Evolutionary conservation across 2,113 vertebrate species (phyloP), one percentile per base, ranked within the genome.

Genomic region (Coturnix japonica): DNA sequence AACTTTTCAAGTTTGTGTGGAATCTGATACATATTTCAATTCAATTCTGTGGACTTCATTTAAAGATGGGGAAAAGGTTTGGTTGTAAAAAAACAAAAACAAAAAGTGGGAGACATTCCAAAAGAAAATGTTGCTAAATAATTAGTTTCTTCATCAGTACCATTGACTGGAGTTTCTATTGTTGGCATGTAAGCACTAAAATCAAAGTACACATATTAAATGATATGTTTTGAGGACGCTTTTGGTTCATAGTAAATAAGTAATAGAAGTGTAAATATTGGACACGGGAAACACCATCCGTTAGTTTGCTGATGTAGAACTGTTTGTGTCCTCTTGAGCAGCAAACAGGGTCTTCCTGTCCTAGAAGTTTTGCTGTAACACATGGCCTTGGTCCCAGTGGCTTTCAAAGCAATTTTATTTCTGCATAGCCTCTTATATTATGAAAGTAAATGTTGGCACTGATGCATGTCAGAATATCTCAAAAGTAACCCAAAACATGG

Each of bases 321-420:
- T 39, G 19, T 69, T 89, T 67, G 44, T 54, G 44, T 54, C 20
- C 35, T 44, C 11, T 75, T 60, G 35, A 70, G 72, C 74, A 49
- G 49, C 26, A 82, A 53, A 71, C 17, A 60, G 67, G 28, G 33
- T 57, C 13, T 6, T 13, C 17, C 22, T 71, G 43, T 28, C 59
- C 44, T 47, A 69, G 26, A 31, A 78, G 9, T 66, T 91, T 87
- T 66, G 57, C 80, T 51, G 35, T 66, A 23, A 44, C 56, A 9
- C 70, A 60, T 65, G 63, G 30, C 21, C 73, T 83, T 19, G 93
- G 49, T 93, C 46, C n/a, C 37, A 37, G 64, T 13, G 60, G 39
- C 71, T 89, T 95, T 95, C 30, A 77, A 93, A 89, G 28, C 71
- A 72, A 60, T 89, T 94, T 82, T 91, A 51, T 88, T 94, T 90